These are phyloP conservation scores for Polydrusus tereticollis DNA, from an alignment of 2,888 invertebrate species.

Conservation along the genomic window DNA sequence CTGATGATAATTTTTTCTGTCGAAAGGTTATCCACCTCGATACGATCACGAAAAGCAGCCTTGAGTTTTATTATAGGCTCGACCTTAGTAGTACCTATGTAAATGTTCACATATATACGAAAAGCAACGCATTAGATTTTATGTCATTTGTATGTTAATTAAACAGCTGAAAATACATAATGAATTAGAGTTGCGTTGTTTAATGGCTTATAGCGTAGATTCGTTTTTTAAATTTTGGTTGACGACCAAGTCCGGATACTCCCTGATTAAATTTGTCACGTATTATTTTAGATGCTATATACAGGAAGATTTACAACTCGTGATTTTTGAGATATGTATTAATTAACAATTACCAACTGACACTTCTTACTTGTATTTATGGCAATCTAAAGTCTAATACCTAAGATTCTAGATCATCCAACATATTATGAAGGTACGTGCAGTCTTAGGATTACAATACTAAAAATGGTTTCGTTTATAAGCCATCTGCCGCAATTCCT, in stretches of 20 bases:
- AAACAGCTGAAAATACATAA: constrained; percentile 27
- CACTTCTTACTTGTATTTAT: too few relatives aligned
- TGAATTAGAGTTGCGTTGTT: neutral
- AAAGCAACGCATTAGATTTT: constrained; percentile 3
- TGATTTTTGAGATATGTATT: too few relatives aligned
- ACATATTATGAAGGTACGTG: too few relatives aligned
- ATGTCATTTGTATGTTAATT: constrained; percentile 18
- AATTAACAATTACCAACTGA: too few relatives aligned
- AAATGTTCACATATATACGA: constrained; percentile 37
- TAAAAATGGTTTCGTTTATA: neutral
- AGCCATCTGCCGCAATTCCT: neutral
- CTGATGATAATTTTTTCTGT: constrained; percentile 8
- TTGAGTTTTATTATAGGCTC: constrained; percentile 31
- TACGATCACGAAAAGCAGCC: constrained; percentile 24
- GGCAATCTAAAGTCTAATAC: too few relatives aligned
- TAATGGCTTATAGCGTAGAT: too few relatives aligned
- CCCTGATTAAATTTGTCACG: neutral
- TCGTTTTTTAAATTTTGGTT: neutral
- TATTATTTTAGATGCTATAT: too few relatives aligned
- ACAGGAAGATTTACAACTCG: too few relatives aligned
- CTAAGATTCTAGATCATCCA: too few relatives aligned
- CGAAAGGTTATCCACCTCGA: constrained; percentile 9
- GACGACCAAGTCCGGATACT: neutral
- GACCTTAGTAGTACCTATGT: constrained; percentile 20
- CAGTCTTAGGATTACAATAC: too few relatives aligned